Conservation (phyloP, 2,888 invertebrate genomes). For the Dione vanillae region DNA sequence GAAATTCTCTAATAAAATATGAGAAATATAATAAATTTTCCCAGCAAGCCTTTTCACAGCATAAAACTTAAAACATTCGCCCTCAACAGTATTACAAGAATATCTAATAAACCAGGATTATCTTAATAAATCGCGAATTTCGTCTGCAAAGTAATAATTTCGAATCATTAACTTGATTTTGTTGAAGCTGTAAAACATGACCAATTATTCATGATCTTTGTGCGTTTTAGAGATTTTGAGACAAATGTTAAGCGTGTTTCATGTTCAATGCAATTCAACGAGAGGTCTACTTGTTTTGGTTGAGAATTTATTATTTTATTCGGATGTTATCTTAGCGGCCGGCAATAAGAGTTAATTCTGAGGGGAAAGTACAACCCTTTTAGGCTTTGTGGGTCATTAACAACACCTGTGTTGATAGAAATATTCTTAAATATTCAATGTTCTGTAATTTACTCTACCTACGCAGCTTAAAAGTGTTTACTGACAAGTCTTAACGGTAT, state of each 20-base stretch:
- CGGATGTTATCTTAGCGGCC: conserved; percentile 41
- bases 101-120: conserved; percentile 55
- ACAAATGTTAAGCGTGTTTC: conserved; percentile 19
- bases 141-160: conserved; percentile 56
- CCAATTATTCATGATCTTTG: conserved; percentile 49
- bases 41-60: background rate
- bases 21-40: background rate
- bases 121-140: conserved; percentile 59
- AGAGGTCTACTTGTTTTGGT: conserved; percentile 40
- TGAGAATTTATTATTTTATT: conserved; percentile 44
- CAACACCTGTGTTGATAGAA: conserved; percentile 52
- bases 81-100: conserved; percentile 42
- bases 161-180: conserved; percentile 62
- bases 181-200: conserved; percentile 51
- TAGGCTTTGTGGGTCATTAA: conserved; percentile 54
- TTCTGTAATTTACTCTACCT: background rate
- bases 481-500: background rate
- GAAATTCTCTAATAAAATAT: background rate
- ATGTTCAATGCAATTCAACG: conserved; percentile 26
- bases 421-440: conserved; percentile 29
- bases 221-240: conserved; percentile 29
- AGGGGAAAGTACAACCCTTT: conserved; percentile 55
- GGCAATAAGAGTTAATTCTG: conserved; percentile 47
- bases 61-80: conserved; percentile 39
- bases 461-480: too few species aligned